These are phyloP conservation scores for Malurus leucopterus DNA, from an alignment of 2,797 vertebrate species.

Conservation along the genomic window DNA sequence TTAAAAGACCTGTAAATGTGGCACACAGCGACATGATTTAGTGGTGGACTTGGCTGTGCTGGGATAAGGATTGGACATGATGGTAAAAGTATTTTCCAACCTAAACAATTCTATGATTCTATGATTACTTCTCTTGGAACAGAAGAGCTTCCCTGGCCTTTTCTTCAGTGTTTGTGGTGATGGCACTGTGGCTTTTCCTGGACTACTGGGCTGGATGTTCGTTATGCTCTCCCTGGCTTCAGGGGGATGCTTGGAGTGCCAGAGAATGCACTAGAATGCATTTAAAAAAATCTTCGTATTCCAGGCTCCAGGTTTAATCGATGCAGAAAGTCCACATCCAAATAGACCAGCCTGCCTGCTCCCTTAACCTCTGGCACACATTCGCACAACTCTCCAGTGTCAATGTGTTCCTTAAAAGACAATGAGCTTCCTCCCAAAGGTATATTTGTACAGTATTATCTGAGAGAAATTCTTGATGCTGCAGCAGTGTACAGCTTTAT, in stretches of 20 bases:
- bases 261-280: neutral
- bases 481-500: neutral
- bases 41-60: neutral
- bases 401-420: neutral
- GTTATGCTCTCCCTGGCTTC: neutral
- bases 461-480: neutral
- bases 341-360: neutral
- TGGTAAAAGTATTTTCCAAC: neutral
- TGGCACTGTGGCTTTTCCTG: neutral
- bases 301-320: fast-evolving
- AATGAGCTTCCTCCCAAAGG: neutral
- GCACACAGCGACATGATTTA: neutral
- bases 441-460: neutral
- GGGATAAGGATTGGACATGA: neutral
- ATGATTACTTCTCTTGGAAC: neutral
- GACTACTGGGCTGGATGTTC: neutral
- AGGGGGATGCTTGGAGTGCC: neutral
- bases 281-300: neutral
- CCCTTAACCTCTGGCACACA: neutral
- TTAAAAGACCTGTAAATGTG: neutral
- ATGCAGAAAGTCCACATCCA: neutral
- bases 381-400: neutral
- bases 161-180: neutral
- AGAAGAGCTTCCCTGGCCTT: neutral
- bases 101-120: neutral